Base-by-base conservation (phyloP, 2,888 invertebrate species). In the Drosophila anomalipes region DNA sequence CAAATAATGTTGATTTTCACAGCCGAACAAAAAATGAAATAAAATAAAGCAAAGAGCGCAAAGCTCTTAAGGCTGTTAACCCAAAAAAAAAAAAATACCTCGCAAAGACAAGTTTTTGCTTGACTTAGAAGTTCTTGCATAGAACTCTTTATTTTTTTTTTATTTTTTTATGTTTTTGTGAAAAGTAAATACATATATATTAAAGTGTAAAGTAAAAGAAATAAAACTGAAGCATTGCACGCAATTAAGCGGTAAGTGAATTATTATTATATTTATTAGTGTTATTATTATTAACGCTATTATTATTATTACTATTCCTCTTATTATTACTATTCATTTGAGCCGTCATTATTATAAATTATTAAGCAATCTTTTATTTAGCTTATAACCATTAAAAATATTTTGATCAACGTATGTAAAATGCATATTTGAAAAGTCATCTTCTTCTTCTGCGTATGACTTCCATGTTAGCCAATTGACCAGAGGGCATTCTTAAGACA, bases 31-130 rank as follows among this genome's bases (percentile, higher is more conserved):
- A 9, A 26, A 44, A 41, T 7, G 26, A 32, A 22, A 12, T 14
- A 12, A 39, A 32, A 35, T 19, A 35, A 62, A 47, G 62, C 32
- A 65, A 70, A 39, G 52, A 37, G 60, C 67, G 68, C 77, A 82
- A 86, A 89, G 89, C 85, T 85, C 86, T 86, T 84, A 86, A 77
- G 84, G 72, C 87, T 74, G 72, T 69, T 81, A 75, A 81, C 10
- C 41, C 41, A 41, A n/a, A 22, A 22, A 22, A 22, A 22, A n/a
- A n/a, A n/a, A 41, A 41, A 41, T n/a, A 10, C 10, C 10, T n/a
- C 10, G 41, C 41, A 1, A 2, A 12, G 1, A 12, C 12, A 22
- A 6, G 12, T 44, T 22, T 44, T 12, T 22, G 41, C n/a, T 12
- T 12, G 5, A 22, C 41, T 41, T n/a, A 35, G 4, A 4, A 35